Conservation (phyloP, 2,797 vertebrate species). For the Scarus forsteni region DNA sequence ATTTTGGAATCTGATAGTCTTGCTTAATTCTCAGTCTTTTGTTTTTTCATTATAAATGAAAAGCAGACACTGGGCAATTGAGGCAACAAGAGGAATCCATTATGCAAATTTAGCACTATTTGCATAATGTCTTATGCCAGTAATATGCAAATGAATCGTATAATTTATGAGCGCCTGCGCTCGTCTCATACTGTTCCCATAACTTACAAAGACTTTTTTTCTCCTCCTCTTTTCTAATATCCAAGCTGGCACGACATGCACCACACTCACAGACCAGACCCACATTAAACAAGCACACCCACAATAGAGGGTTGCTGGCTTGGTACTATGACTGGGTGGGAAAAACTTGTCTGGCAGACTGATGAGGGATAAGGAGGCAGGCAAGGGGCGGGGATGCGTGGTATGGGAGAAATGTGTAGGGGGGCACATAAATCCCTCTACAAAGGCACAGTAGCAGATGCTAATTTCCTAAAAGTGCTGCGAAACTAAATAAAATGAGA, state of each 20-base stretch:
- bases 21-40: conserved; percentile 57
- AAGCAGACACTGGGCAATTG: conserved; percentile 89
- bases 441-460: conserved; percentile 77
- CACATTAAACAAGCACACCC: conserved; percentile 77
- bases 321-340: conserved; percentile 76
- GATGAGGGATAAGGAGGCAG: conserved; percentile 69
- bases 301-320: conserved; percentile 74
- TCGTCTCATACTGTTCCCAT: conserved; percentile 93
- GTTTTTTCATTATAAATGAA: conserved; percentile 81
- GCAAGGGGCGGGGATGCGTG: conserved; percentile 63
- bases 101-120: conserved; percentile 94
- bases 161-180: conserved; percentile 97
- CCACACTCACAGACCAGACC: conserved; percentile 68
- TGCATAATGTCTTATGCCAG: conserved; percentile 97
- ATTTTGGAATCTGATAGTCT: conserved; percentile 38
- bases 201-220: conserved; percentile 90
- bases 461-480: conserved; percentile 79
- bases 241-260: conserved; percentile 78
- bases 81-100: conserved; percentile 96
- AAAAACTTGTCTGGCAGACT: conserved; percentile 79
- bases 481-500: conserved; percentile 76
- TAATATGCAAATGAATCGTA: conserved; percentile 96
- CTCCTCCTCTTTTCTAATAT: conserved; percentile 73
- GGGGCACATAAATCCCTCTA: conserved; percentile 77
- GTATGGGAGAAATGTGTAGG: conserved; percentile 67